Evolutionary conservation across 2,888 invertebrate genomes (phyloP), one percentile per base, ranked within the genome.

Genomic region (Acleris literana): DNA sequence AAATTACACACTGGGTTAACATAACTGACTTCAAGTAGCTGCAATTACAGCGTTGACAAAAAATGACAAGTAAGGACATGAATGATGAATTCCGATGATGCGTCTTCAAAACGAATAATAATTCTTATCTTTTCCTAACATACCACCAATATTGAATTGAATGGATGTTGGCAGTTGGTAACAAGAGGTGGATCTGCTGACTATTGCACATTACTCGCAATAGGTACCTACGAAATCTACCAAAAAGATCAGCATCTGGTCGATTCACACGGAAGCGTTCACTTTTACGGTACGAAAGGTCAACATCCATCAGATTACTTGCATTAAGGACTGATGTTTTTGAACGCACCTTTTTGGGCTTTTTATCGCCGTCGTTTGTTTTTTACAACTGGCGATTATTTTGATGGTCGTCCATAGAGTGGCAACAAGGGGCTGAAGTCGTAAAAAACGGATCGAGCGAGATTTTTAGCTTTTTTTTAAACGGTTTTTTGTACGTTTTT

Each of bases 361-460:
- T 63, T 69, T 74, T 76, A 76, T 74, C 69, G 71, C n/a, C 66
- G 69, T 58, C 74, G 68, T 78, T 74, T 74, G 74, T 74, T 73
- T 76, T 80, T 80, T 74, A 80, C 72, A 72, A 69, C 72, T 39
- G 62, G 54, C 72, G 72, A 77, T 79, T 77, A 77, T 72, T 71
- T 76, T 79, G 70, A 75, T 71, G 71, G 69, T 68, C 62, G 46
- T 49, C 57, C 61, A 56, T 63, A 67, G 64, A 68, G 67, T 59
- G 65, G 48, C 44, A 60, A 64, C 64, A 68, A 70, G 69, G 68
- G 68, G 68, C 61, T 64, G 55, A 56, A 63, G 56, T 60, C 63
- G 57, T 76, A 73, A 76, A 60, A 22, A 20, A 13, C 9, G 60
- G 29, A 61, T 78, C 76, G 76, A 76, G 80, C 73, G 76, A 70